These are phyloP conservation scores for Anarsia innoxiella DNA, from an alignment of 2,888 invertebrate species.

Conservation along the genomic window DNA sequence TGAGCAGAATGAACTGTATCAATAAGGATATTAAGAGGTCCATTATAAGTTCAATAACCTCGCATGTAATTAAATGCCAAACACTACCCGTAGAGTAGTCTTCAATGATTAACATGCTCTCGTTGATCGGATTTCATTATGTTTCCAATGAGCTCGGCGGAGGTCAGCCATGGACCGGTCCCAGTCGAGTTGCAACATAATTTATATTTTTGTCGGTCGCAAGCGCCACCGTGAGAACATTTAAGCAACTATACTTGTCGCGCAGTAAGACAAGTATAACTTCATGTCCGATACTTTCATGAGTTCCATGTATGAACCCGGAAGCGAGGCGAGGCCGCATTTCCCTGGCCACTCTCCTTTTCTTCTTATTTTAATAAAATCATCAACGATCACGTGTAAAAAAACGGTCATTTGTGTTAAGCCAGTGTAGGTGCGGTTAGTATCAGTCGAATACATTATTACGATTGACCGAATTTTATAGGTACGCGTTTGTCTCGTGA, in stretches of 20 bases:
- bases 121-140: constrained; percentile 33
- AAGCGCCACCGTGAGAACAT: constrained; percentile 70
- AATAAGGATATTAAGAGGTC: constrained; percentile 13
- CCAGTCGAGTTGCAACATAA: constrained; percentile 46
- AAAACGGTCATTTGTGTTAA: constrained; percentile 56
- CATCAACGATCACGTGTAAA: constrained; percentile 39
- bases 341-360: constrained; percentile 23
- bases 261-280: too few species aligned
- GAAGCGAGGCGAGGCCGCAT: constrained; percentile 21
- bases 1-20: too few species aligned
- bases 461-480: constrained; percentile 51
- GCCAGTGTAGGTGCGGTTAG: constrained; percentile 53
- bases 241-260: constrained; percentile 36
- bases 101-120: constrained; percentile 35
- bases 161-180: constrained; percentile 55
- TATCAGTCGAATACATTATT: constrained; percentile 56
- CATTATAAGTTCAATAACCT: constrained; percentile 8
- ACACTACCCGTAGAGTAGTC: constrained; percentile 4
- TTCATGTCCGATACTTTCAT: constrained; percentile 18
- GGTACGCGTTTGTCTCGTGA: constrained; percentile 55
- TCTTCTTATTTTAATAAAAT: constrained; percentile 38
- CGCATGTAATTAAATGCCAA: constrained; percentile 7
- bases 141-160: constrained; percentile 42
- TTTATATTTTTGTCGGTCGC: constrained; percentile 47
- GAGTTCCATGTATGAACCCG: constrained; percentile 19